Evolutionary conservation across 2,797 vertebrate species (phyloP).

Genomic region (Mormyrops attenuatus): DNA sequence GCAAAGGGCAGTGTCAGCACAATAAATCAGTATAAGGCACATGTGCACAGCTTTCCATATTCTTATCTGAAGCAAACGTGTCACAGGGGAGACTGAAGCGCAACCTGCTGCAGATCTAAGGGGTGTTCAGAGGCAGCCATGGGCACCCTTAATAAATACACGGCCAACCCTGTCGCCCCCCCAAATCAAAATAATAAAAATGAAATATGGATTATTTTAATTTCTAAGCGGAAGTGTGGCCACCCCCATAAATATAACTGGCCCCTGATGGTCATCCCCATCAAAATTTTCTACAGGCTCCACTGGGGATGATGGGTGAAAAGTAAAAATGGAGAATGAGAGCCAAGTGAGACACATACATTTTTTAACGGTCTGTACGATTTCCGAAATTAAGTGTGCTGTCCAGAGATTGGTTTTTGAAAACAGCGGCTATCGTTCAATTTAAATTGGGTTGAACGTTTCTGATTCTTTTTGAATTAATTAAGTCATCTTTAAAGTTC

Average conservation of each 20-base stretch:
- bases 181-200: not conserved
- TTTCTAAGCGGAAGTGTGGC: not conserved
- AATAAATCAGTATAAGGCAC: slow-evolving; percentile 47
- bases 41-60: not conserved
- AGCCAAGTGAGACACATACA: not conserved
- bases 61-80: slow-evolving; percentile 11
- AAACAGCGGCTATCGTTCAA: not conserved
- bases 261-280: not conserved
- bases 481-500: slow-evolving; percentile 6
- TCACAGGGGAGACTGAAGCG: not conserved
- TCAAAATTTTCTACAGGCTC: not conserved
- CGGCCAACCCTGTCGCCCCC: not conserved
- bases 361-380: not conserved
- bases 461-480: not conserved
- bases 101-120: not conserved
- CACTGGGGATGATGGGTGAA: not conserved
- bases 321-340: not conserved
- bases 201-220: not conserved
- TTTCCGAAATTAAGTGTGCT: not conserved
- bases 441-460: not conserved
- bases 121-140: not conserved
- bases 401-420: not conserved
- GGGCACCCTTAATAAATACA: not conserved
- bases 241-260: not conserved
- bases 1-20: slow-evolving; percentile 57